phyloP scores from a whole-genome alignment of 23 tunicate genomes.

The Halocynthia roretzi region DNA sequence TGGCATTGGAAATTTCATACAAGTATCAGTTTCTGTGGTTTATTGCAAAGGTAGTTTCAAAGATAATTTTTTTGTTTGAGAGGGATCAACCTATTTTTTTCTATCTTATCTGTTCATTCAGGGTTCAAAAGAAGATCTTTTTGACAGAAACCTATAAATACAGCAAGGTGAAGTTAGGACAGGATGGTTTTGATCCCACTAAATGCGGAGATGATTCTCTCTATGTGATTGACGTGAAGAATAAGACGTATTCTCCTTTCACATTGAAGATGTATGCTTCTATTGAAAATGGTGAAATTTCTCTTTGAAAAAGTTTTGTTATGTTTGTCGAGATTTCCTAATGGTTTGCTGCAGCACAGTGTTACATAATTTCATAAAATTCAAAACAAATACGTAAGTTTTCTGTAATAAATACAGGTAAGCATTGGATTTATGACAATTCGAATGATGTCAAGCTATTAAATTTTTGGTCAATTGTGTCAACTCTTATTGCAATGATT shows the following conservation, averaged over 20 bases:
- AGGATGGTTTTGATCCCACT: constrained; percentile 49
- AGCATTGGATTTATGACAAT: too few species aligned
- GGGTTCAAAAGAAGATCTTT: constrained; percentile 42
- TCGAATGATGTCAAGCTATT: too few species aligned
- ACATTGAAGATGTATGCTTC: neutral
- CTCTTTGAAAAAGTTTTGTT: too few species aligned
- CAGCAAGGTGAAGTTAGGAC: constrained; percentile 42
- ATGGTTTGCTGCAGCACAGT: too few species aligned
- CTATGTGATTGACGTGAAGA: constrained; percentile 39
- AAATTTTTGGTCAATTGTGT: too few species aligned
- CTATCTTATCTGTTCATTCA: neutral
- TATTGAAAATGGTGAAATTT: too few species aligned
- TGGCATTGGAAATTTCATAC: neutral
- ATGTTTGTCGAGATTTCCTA: too few species aligned
- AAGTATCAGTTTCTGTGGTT: neutral
- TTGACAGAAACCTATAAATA: constrained; percentile 75
- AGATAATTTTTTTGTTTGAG: neutral
- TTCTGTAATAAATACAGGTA: too few species aligned
- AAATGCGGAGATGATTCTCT: constrained; percentile 31
- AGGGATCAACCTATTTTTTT: neutral
- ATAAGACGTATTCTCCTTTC: constrained; percentile 38
- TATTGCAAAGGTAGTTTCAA: neutral
- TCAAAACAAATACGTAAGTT: too few species aligned
- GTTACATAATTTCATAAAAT: too few species aligned
- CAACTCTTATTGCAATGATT: too few species aligned